These are phyloP conservation scores for Drosophila lutescens DNA, from an alignment of 2,888 invertebrate species.

Conservation along the genomic window DNA sequence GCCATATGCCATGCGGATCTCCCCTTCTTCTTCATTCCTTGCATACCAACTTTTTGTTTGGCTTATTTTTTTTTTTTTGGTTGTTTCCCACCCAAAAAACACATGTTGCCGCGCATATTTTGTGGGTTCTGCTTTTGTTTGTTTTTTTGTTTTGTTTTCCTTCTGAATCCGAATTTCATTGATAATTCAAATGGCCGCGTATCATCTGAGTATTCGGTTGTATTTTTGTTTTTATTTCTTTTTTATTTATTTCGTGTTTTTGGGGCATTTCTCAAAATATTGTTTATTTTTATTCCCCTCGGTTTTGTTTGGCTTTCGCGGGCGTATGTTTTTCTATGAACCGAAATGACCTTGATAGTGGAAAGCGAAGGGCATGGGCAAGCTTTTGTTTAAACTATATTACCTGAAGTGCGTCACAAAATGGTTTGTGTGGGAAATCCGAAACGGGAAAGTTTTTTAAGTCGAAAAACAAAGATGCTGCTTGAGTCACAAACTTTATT, in stretches of 20 bases:
- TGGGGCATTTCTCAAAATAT: constrained; percentile 28
- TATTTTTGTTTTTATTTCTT: constrained; percentile 13
- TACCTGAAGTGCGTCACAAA: constrained; percentile 28
- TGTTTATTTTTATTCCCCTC: constrained; percentile 34
- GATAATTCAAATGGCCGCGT: constrained; percentile 41
- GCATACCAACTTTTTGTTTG: constrained; percentile 6
- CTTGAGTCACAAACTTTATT: not conserved
- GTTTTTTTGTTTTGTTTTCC: constrained; percentile 30
- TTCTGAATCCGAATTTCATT: constrained; percentile 40
- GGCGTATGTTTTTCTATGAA: constrained; percentile 20
- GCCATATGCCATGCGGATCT: constrained; percentile 23
- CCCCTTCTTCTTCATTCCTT: constrained; percentile 9
- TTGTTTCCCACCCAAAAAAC: constrained; percentile 2
- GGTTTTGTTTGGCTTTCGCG: constrained; percentile 34
- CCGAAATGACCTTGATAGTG: constrained; percentile 27
- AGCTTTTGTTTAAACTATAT: constrained; percentile 17
- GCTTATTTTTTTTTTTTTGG: constrained; percentile 1
- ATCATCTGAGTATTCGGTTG: constrained; percentile 29
- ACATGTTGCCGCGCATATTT: constrained; percentile 33
- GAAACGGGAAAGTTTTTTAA: constrained; percentile 1
- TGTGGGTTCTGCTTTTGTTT: constrained; percentile 26
- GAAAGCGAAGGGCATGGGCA: constrained; percentile 28
- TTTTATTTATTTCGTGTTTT: not conserved
- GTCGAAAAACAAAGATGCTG: not conserved
- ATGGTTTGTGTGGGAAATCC: constrained; percentile 5